phyloP scores from a whole-genome alignment of 2,888 invertebrate genomes.

The Ashinkailepas kermadecensis region DNA sequence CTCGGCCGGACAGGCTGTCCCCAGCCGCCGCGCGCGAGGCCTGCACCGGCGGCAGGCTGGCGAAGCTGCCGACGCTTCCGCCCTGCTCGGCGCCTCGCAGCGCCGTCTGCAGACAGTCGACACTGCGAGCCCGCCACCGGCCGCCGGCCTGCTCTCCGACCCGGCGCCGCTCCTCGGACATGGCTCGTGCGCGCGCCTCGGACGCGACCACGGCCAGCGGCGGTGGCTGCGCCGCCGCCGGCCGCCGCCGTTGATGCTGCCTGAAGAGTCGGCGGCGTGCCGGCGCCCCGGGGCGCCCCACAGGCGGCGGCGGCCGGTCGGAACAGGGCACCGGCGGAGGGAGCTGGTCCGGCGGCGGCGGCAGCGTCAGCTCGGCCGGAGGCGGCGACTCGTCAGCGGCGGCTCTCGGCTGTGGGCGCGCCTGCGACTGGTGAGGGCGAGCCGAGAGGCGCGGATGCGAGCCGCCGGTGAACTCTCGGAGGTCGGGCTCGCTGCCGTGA shows the following conservation, averaged over 20 bases:
- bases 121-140: constrained; percentile 30
- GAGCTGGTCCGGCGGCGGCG: not conserved
- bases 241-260: not conserved
- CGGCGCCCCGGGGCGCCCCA: not conserved
- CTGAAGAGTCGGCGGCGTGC: not conserved
- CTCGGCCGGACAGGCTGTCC: not conserved
- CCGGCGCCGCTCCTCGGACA: not conserved
- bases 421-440: no score
- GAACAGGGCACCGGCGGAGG: not conserved
- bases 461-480: not conserved
- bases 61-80: not conserved
- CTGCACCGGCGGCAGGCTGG: not conserved
- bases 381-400: not conserved
- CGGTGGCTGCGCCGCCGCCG: not conserved
- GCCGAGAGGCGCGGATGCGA: not conserved
- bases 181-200: not conserved
- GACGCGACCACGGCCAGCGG: not conserved
- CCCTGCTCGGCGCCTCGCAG: constrained; percentile 22
- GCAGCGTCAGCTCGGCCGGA: not conserved
- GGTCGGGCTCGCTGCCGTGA: constrained; percentile 10
- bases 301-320: not conserved
- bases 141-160: not conserved
- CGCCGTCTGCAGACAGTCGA: constrained; percentile 33
- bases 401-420: no score
- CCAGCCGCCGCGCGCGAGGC: not conserved